Evolutionary conservation across 2,113 vertebrate genomes (phyloP), one percentile per base, ranked within the genome.

Genomic region (Oreochromis aureus): DNA sequence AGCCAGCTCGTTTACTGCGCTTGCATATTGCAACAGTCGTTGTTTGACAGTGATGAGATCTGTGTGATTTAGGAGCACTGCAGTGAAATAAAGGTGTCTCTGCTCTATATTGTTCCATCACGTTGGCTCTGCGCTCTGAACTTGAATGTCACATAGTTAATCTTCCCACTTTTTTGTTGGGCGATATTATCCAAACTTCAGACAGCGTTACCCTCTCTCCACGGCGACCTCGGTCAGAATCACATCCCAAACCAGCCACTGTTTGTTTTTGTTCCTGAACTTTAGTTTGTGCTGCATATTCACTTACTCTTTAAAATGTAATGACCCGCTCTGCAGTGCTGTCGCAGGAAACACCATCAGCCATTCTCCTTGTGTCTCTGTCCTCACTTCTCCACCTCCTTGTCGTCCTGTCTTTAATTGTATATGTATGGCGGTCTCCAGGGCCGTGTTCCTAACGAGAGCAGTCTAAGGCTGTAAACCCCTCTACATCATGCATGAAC

Each of bases 391-490:
- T 56, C 56, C 10, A 16, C 54, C 85, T 44, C 83, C 71, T 87
- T 84, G 16, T 61, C 71, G 11, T 41, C 55, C 2, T 32, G 15
- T 66, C 86, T 90, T 80, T 85, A 89, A 87, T 92, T 87, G 44
- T 73, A 58, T 54, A 87, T 80, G 78, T 44, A 19, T 2, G 32
- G 10, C 55, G 4, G 80, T 86, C 87, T 86, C 89, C 51, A 22
- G 89, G 63, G 89, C 81, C 59, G 19, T 48, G 12, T 10, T 24
- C 80, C 48, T 91, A 89, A 92, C 13, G 7, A 56, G 34, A 10
- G 63, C 34, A 0, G 19, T 66, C 34, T 71, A 9, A 71, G 66
- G 7, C 66, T 44, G 5, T 24, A 71, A 71, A 44, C 12, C 39
- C 12, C 0, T 10, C 7, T 16, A 16, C 39, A 0, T 44, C 39